These are phyloP conservation scores for Amphipyra berbera DNA, from an alignment of 2,888 invertebrate genomes.

Conservation along the genomic window DNA sequence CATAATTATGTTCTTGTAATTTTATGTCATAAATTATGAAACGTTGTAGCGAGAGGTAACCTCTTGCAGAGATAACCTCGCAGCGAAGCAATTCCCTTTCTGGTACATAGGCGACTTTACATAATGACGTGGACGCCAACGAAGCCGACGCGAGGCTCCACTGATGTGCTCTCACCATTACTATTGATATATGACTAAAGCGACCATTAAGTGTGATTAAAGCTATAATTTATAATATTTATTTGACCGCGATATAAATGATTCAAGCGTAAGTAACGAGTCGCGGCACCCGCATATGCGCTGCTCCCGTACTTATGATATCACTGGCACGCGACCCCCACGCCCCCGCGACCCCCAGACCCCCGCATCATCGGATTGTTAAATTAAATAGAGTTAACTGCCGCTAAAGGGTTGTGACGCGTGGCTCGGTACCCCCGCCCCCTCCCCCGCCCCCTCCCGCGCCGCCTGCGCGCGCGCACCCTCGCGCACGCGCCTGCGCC, in stretches of 20 bases:
- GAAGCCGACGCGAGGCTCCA: not conserved
- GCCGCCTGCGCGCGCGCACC: slow-evolving; percentile 64
- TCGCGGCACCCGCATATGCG: slow-evolving; percentile 60
- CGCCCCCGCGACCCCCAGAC: slow-evolving; percentile 17
- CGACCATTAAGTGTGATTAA: slow-evolving; percentile 77
- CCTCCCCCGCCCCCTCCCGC: slow-evolving; percentile 56
- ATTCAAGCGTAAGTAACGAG: slow-evolving; percentile 56
- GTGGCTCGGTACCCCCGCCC: slow-evolving; percentile 52
- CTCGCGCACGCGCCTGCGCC: slow-evolving; percentile 37
- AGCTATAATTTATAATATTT: slow-evolving; percentile 81
- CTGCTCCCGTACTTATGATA: slow-evolving; percentile 23
- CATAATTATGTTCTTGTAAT: too few relatives aligned
- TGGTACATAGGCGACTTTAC: too few relatives aligned
- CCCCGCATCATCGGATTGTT: slow-evolving; percentile 60
- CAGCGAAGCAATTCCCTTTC: too few relatives aligned
- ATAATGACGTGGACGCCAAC: too few relatives aligned
- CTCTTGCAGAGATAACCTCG: too few relatives aligned
- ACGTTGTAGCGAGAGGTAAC: too few relatives aligned
- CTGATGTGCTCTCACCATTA: slow-evolving; percentile 26
- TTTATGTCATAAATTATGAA: too few relatives aligned
- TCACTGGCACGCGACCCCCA: slow-evolving; percentile 59
- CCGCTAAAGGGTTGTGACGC: slow-evolving; percentile 75
- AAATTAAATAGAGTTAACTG: slow-evolving; percentile 77
- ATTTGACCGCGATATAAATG: slow-evolving; percentile 71
- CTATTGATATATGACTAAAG: slow-evolving; percentile 45